Percentiles rank a stretch among this genome's conserved stretches.
Evolutionary conservation across 2,113 vertebrate genomes (phyloP).

Genomic region (Lophius piscatorius): DNA sequence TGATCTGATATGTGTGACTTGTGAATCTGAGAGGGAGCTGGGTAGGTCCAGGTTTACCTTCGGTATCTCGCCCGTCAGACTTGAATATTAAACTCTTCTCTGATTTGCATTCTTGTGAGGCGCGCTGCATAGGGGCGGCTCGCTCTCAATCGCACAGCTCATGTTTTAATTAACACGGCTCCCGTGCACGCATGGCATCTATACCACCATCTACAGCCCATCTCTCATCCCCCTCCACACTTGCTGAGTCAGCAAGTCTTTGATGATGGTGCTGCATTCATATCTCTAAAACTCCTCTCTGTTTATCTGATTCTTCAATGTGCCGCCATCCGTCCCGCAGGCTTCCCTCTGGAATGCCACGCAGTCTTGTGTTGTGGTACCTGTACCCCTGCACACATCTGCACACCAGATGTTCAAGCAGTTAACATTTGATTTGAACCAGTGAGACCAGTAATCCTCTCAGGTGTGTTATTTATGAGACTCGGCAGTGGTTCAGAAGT

Average conservation of each 20-base stretch:
- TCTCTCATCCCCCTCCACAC: background rate
- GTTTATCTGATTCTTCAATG: slow-evolving; percentile 37
- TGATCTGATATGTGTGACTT: slow-evolving; percentile 27
- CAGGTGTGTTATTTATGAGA: slow-evolving; percentile 44
- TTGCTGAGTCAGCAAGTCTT: slow-evolving; percentile 45
- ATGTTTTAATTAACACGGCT: slow-evolving; percentile 67
- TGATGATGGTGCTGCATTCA: slow-evolving; percentile 21
- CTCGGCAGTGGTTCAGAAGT: background rate
- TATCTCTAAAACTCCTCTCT: background rate
- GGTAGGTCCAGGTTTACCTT: slow-evolving; percentile 19
- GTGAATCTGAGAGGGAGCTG: slow-evolving; percentile 14
- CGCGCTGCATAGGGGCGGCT: slow-evolving; percentile 42
- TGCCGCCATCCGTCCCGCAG: slow-evolving; percentile 37
- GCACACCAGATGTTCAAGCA: slow-evolving; percentile 53
- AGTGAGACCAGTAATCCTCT: slow-evolving; percentile 15
- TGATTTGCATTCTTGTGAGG: slow-evolving; percentile 72
- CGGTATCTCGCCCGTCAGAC: slow-evolving; percentile 37
- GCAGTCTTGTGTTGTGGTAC: slow-evolving; percentile 25
- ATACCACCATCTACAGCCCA: slow-evolving; percentile 5
- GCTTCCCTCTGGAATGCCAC: slow-evolving; percentile 42
- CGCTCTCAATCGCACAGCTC: slow-evolving; percentile 46
- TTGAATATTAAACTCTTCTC: slow-evolving; percentile 68
- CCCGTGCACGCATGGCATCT: slow-evolving; percentile 29
- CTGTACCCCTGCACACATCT: slow-evolving; percentile 50
- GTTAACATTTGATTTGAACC: slow-evolving; percentile 3